These are phyloP conservation scores for Lasioglossum calceatum DNA, from an alignment of 2,888 invertebrate genomes.

Conservation along the genomic window DNA sequence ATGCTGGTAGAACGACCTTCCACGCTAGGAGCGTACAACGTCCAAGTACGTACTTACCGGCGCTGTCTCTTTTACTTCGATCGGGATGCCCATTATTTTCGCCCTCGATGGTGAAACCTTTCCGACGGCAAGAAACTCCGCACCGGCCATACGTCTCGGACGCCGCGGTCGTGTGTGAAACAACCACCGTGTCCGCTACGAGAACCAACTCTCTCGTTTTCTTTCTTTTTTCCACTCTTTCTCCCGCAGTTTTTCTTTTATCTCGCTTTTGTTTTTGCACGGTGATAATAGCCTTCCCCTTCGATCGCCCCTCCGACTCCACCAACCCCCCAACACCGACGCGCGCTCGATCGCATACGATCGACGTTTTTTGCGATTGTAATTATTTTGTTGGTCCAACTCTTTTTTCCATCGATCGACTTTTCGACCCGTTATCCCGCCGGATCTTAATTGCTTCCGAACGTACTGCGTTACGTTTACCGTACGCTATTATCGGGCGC, in stretches of 20 bases:
- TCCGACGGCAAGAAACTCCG: slow-evolving; percentile 50
- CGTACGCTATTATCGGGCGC: not conserved
- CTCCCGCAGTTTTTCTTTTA: not conserved
- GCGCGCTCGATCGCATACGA: not conserved
- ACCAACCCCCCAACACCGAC: not conserved
- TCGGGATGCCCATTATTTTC: slow-evolving; percentile 68
- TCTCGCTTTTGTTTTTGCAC: not conserved
- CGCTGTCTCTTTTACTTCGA: slow-evolving; percentile 68
- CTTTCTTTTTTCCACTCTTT: not conserved
- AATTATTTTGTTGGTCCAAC: slow-evolving; percentile 27
- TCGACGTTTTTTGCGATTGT: slow-evolving; percentile 21
- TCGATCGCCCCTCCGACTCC: not conserved
- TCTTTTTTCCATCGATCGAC: slow-evolving; percentile 12
- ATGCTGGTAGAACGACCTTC: slow-evolving; percentile 58
- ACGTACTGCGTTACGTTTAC: slow-evolving; percentile 20
- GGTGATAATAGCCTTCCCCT: slow-evolving; percentile 32
- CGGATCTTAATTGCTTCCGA: slow-evolving; percentile 46
- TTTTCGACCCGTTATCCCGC: slow-evolving; percentile 35
- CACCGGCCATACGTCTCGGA: slow-evolving; percentile 44
- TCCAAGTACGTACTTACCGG: slow-evolving; percentile 66
- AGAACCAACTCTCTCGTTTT: not conserved
- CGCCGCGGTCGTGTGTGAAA: slow-evolving; percentile 50
- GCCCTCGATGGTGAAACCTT: slow-evolving; percentile 59
- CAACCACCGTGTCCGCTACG: slow-evolving; percentile 39
- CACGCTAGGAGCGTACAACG: slow-evolving; percentile 53